phyloP scores from a whole-genome alignment of 2,113 vertebrate species.

The Petromus typicus region DNA sequence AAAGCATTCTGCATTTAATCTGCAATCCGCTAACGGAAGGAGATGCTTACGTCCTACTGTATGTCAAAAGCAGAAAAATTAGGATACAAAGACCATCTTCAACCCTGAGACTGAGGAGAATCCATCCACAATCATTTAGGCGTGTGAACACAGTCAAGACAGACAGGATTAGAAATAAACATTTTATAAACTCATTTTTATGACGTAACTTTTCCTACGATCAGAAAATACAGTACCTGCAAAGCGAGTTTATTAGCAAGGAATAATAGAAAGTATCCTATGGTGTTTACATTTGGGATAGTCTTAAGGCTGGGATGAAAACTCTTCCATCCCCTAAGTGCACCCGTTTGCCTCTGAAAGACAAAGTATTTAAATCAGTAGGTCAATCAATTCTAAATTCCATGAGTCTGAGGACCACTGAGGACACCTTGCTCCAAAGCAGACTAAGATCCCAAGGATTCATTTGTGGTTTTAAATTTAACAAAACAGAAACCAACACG shows the following conservation, averaged over 20 bases:
- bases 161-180: background rate
- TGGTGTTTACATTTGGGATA: background rate
- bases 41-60: background rate
- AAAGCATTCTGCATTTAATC: constrained; percentile 16
- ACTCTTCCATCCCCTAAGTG: background rate
- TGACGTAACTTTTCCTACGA: background rate
- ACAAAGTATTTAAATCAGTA: constrained; percentile 34
- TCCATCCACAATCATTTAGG: background rate
- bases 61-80: background rate
- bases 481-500: background rate
- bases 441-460: background rate
- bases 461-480: background rate
- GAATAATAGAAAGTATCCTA: background rate
- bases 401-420: background rate
- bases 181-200: background rate
- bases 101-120: background rate
- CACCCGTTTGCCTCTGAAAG: background rate
- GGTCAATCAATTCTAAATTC: constrained; percentile 4
- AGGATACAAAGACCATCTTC: background rate
- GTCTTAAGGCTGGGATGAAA: too few relatives aligned
- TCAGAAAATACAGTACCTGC: background rate
- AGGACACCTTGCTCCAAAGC: constrained; percentile 22
- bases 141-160: background rate
- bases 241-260: background rate
- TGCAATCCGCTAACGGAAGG: background rate